These are phyloP conservation scores for Barnardius zonarius DNA, from an alignment of 2,113 vertebrate genomes.

Conservation along the genomic window DNA sequence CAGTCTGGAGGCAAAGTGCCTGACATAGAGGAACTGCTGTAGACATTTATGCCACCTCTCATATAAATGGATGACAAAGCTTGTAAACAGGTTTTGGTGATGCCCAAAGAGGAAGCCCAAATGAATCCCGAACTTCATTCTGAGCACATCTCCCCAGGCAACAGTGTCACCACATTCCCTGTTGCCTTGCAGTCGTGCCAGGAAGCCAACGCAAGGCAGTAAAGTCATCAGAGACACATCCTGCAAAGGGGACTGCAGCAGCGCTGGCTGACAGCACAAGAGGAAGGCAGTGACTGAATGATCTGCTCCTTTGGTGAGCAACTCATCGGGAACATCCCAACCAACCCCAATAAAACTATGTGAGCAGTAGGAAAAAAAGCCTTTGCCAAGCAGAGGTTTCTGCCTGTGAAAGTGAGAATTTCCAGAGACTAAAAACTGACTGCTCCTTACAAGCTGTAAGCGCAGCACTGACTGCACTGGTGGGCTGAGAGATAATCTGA, in stretches of 20 bases:
- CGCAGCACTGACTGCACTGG: not conserved
- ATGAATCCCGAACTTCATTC: not conserved
- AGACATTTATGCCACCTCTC: not conserved
- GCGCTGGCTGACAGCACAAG: not conserved
- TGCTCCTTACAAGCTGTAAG: not conserved
- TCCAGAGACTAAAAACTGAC: not conserved
- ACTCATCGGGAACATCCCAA: not conserved
- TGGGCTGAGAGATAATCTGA: not conserved
- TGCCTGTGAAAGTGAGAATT: not conserved
- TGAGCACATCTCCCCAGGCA: not conserved
- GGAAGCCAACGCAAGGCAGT: not conserved
- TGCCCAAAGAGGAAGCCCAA: not conserved
- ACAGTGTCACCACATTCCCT: fast-evolving
- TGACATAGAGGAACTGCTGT: not conserved
- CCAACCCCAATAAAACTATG: not conserved
- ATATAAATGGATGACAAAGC: not conserved
- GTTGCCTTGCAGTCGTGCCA: not conserved
- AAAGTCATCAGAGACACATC: not conserved
- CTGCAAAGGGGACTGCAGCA: not conserved
- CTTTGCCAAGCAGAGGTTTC: not conserved
- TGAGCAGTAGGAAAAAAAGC: not conserved
- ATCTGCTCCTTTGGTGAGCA: not conserved
- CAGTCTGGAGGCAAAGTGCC: not conserved
- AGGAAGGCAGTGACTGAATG: not conserved
- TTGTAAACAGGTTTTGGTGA: not conserved